These are phyloP conservation scores for Morinoia aosen DNA, from an alignment of 2,888 invertebrate genomes.

Conservation along the genomic window DNA sequence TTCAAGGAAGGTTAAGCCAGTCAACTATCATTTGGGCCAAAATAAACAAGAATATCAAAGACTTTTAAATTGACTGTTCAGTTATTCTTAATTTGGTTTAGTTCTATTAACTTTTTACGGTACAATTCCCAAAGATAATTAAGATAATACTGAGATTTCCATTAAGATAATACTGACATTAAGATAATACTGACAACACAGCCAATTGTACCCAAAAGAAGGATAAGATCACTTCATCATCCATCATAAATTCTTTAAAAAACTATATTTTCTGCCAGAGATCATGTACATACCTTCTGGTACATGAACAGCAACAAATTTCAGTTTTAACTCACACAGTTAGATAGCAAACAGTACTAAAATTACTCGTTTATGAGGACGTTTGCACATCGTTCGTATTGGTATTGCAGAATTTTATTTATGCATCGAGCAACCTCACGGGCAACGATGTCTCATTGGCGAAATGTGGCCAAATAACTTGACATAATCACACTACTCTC, in stretches of 20 bases:
- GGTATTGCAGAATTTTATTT: not conserved
- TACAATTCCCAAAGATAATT: too few species aligned
- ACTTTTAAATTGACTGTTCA: not conserved
- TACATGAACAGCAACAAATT: not conserved
- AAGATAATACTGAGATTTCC: too few species aligned
- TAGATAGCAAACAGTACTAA: not conserved
- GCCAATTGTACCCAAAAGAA: not conserved
- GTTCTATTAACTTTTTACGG: too few species aligned
- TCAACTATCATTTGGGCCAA: not conserved
- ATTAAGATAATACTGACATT: too few species aligned
- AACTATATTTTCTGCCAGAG: not conserved
- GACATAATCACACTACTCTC: not conserved
- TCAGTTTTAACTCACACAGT: not conserved
- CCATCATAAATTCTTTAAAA: not conserved
- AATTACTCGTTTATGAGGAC: not conserved
- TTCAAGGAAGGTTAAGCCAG: not conserved
- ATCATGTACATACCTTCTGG: not conserved
- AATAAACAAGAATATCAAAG: not conserved
- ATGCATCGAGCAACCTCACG: not conserved
- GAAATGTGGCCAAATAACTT: not conserved
- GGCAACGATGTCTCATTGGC: not conserved
- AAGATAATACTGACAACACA: not conserved
- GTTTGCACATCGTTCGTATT: too few species aligned
- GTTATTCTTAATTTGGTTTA: not conserved
- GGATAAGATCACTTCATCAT: not conserved